Conservation (phyloP, 2,113 vertebrate species). For the Pseudorhombus dupliciocellatus region DNA sequence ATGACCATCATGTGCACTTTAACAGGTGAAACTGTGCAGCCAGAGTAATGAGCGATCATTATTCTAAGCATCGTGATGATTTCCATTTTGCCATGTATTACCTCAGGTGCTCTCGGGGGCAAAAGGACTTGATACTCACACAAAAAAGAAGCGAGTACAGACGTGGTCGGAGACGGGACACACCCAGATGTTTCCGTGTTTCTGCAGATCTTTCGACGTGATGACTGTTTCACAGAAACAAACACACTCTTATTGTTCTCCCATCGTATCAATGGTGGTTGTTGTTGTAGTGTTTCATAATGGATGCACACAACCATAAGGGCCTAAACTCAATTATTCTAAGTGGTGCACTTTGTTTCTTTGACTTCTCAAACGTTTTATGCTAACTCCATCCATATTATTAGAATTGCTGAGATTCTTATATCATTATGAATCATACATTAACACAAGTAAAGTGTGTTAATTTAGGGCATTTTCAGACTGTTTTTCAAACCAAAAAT, state of each 20-base stretch:
- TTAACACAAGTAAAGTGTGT: neutral
- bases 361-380: neutral
- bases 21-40: constrained; percentile 11
- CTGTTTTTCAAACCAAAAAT: too few relatives aligned
- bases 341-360: neutral
- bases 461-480: too few relatives aligned
- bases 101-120: neutral
- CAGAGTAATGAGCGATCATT: constrained; percentile 10
- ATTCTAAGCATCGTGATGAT: neutral
- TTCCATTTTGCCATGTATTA: neutral
- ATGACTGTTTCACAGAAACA: constrained; percentile 85
- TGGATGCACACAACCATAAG: neutral
- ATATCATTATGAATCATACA: neutral
- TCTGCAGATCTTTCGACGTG: constrained; percentile 99
- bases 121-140: constrained; percentile 84
- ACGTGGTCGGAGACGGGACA: constrained; percentile 98
- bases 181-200: constrained; percentile 99
- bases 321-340: neutral
- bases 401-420: neutral
- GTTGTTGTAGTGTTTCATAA: neutral
- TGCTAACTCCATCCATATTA: neutral
- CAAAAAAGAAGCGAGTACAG: constrained; percentile 99
- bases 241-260: neutral
- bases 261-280: neutral
- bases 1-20: neutral